Percentiles rank a stretch among this genome's conserved stretches.
These are phyloP conservation scores for Anthopleura xanthogrammica DNA, from an alignment of 92 coral and sea anemone genomes.

Conservation along the genomic window DNA sequence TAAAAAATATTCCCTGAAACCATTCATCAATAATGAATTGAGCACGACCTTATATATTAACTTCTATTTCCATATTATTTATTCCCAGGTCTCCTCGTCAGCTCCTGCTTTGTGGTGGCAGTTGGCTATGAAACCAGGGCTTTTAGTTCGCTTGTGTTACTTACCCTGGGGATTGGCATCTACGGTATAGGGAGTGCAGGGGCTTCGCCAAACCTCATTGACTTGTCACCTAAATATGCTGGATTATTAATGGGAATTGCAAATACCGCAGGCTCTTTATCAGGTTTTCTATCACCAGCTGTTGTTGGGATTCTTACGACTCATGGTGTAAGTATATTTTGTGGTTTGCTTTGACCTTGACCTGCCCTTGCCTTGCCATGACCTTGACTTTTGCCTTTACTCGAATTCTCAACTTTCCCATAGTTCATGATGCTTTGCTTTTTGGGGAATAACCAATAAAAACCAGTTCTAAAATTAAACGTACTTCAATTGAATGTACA, in stretches of 20 bases:
- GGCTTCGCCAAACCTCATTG: constrained; percentile 52
- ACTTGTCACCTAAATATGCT: constrained; percentile 70
- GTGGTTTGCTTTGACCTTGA: too few relatives aligned
- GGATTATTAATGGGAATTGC: constrained; percentile 74
- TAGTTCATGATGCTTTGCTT: too few relatives aligned
- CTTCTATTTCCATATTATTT: too few relatives aligned
- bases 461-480: too few relatives aligned
- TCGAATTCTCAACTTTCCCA: too few relatives aligned
- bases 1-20: too few relatives aligned
- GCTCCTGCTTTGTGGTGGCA: constrained; percentile 48
- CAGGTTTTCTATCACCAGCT: constrained; percentile 69
- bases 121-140: constrained; percentile 61
- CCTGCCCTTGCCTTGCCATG: too few relatives aligned
- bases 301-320: constrained; percentile 63
- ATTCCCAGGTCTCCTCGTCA: constrained; percentile 45
- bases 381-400: too few relatives aligned
- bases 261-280: constrained; percentile 60
- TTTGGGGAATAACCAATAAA: too few relatives aligned
- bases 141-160: constrained; percentile 42
- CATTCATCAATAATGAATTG: too few relatives aligned
- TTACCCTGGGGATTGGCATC: constrained; percentile 58
- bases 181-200: constrained; percentile 49
- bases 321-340: constrained; percentile 57
- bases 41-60: too few relatives aligned
- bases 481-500: too few relatives aligned